Evolutionary conservation across 2,888 invertebrate species (phyloP), one percentile per base, ranked within the genome.

Genomic region (Ophion ventricosus): DNA sequence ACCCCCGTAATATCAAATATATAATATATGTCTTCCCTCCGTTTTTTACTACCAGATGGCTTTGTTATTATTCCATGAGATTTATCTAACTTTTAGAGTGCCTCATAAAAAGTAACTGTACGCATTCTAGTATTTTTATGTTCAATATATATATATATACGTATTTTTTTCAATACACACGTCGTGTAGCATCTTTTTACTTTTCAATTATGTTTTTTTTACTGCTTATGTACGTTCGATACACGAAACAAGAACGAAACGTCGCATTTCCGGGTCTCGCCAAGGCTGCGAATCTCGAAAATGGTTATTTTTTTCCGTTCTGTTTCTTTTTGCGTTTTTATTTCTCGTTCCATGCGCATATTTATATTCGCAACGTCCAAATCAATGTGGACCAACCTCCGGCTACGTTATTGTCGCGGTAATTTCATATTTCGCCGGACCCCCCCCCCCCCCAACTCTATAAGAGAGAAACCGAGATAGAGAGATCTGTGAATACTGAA

Each of bases 301-400:
- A 0, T 35, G 10, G n/a, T 63, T 20, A n/a, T 20, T 0, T n/a
- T 64, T 35, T 67, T 25, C 43, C 7, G n/a, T 49, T 67, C 2
- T 43, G 25, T 49, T 43, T 66, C 14, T 7, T 43, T 43, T 43
- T 4, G 4, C 10, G 2, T 23, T 11, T 43, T 23, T 25, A 67
- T 67, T 49, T 49, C 49, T 49, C 23, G 14, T 25, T 67, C 2
- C 25, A 49, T 14, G 43, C 49, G 25, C 49, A 11, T 8, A 25
- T 17, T 49, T 25, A 25, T 49, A 67, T 43, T 67, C 17, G 43
- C 14, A 8, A 23, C 11, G 43, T 49, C 49, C 23, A 14, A 43
- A 67, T 43, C 8, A 43, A 67, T 10, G 20, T 43, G 40, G 67
- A 49, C 17, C 23, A 67, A 20, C 49, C 49, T 67, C 67, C 23